These are phyloP conservation scores for Hippocampus abdominalis DNA, from an alignment of 2,113 vertebrate species.

Conservation along the genomic window DNA sequence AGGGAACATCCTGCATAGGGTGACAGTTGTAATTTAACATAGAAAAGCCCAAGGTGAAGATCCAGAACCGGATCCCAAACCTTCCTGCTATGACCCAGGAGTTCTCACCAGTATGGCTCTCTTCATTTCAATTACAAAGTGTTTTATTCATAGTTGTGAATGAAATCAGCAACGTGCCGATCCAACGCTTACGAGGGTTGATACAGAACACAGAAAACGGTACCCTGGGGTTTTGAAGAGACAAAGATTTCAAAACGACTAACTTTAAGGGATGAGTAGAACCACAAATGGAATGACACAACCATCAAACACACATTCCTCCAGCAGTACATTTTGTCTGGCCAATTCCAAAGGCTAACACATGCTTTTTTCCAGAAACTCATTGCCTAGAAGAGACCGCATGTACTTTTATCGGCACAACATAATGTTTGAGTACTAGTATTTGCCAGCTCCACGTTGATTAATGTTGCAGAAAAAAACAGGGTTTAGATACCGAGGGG, in stretches of 20 bases:
- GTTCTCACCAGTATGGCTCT: not conserved
- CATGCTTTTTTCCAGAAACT: constrained; percentile 45
- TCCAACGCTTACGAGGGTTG: not conserved
- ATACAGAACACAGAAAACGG: constrained; percentile 6
- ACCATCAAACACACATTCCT: constrained; percentile 24
- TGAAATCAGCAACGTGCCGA: not conserved
- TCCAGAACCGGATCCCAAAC: not conserved
- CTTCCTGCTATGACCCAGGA: not conserved
- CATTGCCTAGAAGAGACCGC: constrained; percentile 18
- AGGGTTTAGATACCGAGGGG: constrained; percentile 37
- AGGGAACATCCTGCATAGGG: not conserved
- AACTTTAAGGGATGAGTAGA: constrained; percentile 31
- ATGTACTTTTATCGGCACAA: constrained; percentile 51
- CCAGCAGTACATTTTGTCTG: constrained; percentile 34
- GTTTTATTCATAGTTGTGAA: not conserved
- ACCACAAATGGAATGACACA: constrained; percentile 38
- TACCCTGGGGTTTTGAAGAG: constrained; percentile 28
- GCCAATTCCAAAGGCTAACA: constrained; percentile 24
- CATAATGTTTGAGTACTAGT: constrained; percentile 33
- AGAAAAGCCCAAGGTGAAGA: not conserved
- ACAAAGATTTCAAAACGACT: constrained; percentile 4
- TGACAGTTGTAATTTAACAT: not conserved
- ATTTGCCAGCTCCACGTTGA: constrained; percentile 28
- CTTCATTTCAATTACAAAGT: not conserved
- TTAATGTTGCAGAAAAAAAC: constrained; percentile 43